Conservation (phyloP, 2,797 vertebrate species). For the Mormyrus proboscirostris region DNA sequence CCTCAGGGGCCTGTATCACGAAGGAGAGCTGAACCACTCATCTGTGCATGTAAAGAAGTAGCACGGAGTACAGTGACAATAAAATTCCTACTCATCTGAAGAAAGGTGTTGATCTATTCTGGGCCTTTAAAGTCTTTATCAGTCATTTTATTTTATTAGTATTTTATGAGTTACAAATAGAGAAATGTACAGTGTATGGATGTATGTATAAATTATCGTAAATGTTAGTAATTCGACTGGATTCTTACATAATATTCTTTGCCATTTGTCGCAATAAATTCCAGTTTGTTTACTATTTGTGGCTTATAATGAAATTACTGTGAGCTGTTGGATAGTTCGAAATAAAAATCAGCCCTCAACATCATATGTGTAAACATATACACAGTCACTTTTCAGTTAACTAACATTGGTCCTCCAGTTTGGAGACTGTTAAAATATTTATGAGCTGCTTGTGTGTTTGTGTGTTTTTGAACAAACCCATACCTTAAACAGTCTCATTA, state of each 20-base stretch:
- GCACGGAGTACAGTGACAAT: background rate
- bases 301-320: background rate
- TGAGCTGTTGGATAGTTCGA: background rate
- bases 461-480: background rate
- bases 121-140: background rate
- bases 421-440: constrained; percentile 1
- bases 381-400: background rate
- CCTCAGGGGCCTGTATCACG: background rate
- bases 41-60: background rate
- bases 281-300: background rate
- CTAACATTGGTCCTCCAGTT: background rate
- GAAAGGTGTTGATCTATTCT: background rate
- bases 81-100: background rate
- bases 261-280: background rate
- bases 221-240: background rate
- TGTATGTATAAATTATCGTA: background rate
- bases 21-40: background rate
- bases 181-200: background rate
- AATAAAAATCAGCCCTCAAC: background rate
- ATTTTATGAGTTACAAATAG: background rate
- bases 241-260: background rate
- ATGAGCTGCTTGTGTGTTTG: background rate
- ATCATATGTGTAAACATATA: background rate
- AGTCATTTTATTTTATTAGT: background rate
- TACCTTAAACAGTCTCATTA: background rate